phyloP scores from a whole-genome alignment of 2,113 vertebrate species.

The Chascanopsetta lugubris region DNA sequence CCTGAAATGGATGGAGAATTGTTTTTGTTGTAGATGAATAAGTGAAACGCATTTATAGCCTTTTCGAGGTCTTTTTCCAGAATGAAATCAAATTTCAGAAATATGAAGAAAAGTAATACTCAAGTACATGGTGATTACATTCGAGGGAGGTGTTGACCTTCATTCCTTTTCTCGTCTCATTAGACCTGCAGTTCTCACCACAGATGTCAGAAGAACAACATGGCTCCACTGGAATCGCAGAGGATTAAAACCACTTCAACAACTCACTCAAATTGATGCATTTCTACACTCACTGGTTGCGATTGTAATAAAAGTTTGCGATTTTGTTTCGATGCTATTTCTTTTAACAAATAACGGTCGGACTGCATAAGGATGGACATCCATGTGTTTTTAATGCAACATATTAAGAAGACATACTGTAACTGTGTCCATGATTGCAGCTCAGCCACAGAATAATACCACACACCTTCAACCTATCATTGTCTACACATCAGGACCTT shows the following conservation, averaged over 20 bases:
- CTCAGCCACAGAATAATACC: slow-evolving; percentile 61
- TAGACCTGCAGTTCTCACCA: slow-evolving; percentile 61
- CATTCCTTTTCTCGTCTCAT: not conserved
- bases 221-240: not conserved
- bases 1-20: no score
- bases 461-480: slow-evolving; percentile 55
- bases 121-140: no score
- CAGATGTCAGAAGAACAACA: slow-evolving; percentile 19
- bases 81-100: no score
- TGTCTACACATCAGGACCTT: slow-evolving; percentile 53
- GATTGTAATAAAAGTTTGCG: slow-evolving; percentile 13
- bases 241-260: slow-evolving; percentile 15
- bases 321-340: slow-evolving; percentile 17
- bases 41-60: no score
- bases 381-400: slow-evolving; percentile 69
- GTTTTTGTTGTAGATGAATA: no score
- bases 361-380: slow-evolving; percentile 37
- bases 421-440: slow-evolving; percentile 68
- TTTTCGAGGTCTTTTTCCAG: no score
- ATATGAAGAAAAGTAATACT: no score
- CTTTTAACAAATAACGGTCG: slow-evolving; percentile 16
- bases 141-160: no score
- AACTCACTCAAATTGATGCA: not conserved
- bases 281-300: not conserved
- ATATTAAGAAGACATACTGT: slow-evolving; percentile 67